Evolutionary conservation across 1,140 invertebrate genomes (phyloP), one percentile per base, ranked within the genome.

Genomic region (Caenorhabditis remanei): DNA sequence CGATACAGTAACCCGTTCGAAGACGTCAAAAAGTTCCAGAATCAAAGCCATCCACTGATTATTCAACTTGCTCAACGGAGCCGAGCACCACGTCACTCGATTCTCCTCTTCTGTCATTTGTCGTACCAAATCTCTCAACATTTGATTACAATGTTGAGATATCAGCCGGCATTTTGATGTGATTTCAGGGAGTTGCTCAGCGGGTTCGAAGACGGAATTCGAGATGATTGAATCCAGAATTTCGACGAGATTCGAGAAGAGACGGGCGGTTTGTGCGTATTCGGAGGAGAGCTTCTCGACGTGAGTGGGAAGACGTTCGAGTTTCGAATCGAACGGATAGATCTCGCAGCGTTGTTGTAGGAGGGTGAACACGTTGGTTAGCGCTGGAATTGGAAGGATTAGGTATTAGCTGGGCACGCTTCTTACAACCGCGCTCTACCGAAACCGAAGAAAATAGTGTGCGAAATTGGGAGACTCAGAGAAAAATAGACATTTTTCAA

Each of bases 31-130:
- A 9, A 79, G 11, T 19, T 24, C 53, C 11, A 79, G 40, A 21
- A 79, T 21, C 1, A 79, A 46, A 4, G n/a, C 13, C 14, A 53
- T 46, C 71, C 71, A 79, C 16, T 79, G 46, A 50, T 79, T 79
- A 50, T 79, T 79, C 19, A 79, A n/a, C 14, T 53, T 79, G 21
- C 4, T 19, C 21, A 79, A 50, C n/a, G 71, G 40, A 21, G 71
- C 46, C 43, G 71, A 53, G 14, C 71, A 79, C 71, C 71, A 79
- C 8, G 71, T 79, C 46, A 79, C 71, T 79, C 71, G 19, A 79
- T 79, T 79, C 71, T 79, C 71, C 21, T 79, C 71, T 16, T n/a
- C 46, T 11, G 46, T 79, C 71, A 79, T 79, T 50, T 43, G 71
- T 5, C 46, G 16, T 8, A 79, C 11, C n/a, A 79, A 24, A 8